Evolutionary conservation across 2,888 invertebrate species (phyloP).

Genomic region (Bedellia somnulentella): DNA sequence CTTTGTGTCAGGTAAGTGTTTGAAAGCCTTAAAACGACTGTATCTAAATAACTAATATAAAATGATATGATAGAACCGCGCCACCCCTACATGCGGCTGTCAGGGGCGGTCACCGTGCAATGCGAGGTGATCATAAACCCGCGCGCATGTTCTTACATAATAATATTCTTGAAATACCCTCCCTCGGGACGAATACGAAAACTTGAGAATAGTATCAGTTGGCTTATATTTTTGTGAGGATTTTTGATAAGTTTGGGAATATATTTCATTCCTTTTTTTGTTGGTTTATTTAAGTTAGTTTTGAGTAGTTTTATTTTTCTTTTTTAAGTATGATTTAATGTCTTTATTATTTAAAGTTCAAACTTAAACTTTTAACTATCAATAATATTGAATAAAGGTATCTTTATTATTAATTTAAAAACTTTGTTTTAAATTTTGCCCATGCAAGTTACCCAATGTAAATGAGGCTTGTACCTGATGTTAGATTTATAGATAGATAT

Average conservation of each 20-base stretch:
- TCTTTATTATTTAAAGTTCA: no score
- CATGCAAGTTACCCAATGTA: not conserved
- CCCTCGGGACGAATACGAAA: conserved; percentile 22
- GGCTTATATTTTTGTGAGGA: not conserved
- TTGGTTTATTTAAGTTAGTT: not conserved
- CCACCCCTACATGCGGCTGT: no score
- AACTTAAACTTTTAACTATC: not conserved
- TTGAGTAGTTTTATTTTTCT: no score
- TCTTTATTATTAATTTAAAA: not conserved
- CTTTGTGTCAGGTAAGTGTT: no score
- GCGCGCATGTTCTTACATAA: conserved; percentile 59
- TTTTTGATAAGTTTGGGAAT: not conserved
- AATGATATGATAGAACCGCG: no score
- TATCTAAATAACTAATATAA: no score
- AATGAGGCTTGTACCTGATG: not conserved
- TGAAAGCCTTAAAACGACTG: no score
- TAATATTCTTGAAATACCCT: conserved; percentile 52
- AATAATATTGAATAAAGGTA: not conserved
- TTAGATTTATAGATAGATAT: not conserved
- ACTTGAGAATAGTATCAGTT: conserved; percentile 11
- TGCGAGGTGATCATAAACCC: conserved; percentile 57
- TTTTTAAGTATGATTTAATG: no score
- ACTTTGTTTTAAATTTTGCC: not conserved
- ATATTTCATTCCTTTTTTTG: not conserved
- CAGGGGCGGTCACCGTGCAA: conserved; percentile 50